These are phyloP conservation scores for Xiphophorus hellerii DNA, from an alignment of 2,113 vertebrate genomes.

Conservation along the genomic window DNA sequence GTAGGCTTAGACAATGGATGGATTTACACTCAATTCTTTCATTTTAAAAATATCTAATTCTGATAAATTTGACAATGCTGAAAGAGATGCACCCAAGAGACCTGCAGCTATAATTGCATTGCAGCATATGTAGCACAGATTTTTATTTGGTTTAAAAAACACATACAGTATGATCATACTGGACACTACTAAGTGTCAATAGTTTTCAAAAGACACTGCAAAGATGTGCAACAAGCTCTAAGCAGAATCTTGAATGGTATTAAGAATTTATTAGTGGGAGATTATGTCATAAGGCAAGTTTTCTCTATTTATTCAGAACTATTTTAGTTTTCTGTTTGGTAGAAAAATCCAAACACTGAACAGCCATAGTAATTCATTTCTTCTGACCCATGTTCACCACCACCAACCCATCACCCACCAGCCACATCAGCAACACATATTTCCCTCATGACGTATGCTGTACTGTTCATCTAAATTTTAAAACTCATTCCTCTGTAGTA, in stretches of 20 bases:
- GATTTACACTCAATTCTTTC: not conserved
- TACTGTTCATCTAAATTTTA: not conserved
- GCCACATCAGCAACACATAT: no score
- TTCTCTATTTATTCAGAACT: no score
- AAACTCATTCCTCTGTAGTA: not conserved
- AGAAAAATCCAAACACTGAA: no score
- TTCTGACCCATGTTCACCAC: no score
- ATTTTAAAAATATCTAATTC: not conserved
- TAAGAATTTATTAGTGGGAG: not conserved
- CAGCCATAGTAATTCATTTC: no score
- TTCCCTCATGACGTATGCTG: no score
- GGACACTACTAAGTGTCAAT: not conserved
- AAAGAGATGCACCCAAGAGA: not conserved
- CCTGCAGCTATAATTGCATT: not conserved
- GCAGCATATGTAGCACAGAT: not conserved
- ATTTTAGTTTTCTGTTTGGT: no score
- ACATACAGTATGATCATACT: not conserved
- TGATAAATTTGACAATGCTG: not conserved
- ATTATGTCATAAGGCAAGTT: not conserved
- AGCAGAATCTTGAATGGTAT: not conserved
- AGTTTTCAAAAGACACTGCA: not conserved
- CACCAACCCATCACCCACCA: no score
- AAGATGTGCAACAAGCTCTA: not conserved
- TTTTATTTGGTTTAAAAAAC: no score
- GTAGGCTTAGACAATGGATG: not conserved